phyloP scores from a whole-genome alignment of 2,888 invertebrate species.

The Andrena flavipes region DNA sequence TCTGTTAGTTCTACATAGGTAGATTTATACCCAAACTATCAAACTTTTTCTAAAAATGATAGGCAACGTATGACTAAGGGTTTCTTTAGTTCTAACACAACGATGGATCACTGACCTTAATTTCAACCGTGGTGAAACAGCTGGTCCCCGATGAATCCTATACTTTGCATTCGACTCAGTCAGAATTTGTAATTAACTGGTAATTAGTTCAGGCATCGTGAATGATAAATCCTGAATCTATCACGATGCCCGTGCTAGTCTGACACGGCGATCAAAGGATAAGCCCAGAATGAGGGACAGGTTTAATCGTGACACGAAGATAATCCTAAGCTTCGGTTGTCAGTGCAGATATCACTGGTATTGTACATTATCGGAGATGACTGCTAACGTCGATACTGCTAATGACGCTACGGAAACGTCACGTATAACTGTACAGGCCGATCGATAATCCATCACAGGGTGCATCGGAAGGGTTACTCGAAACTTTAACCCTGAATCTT shows the following conservation, averaged over 20 bases:
- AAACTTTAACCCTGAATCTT: conserved; percentile 13
- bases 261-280: conserved; percentile 55
- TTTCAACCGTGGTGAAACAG: too few species aligned
- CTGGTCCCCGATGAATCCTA: neutral
- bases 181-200: conserved; percentile 47
- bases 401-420: conserved; percentile 66
- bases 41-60: too few species aligned
- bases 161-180: neutral
- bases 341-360: conserved; percentile 60
- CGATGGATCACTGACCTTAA: too few species aligned
- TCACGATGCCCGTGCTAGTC: conserved; percentile 7
- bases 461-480: neutral
- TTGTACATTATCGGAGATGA: conserved; percentile 66
- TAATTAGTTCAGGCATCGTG: conserved; percentile 49
- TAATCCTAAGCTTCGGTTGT: conserved; percentile 70
- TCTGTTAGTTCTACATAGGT: too few species aligned
- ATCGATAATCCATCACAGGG: conserved; percentile 62
- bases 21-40: too few species aligned
- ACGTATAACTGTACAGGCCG: conserved; percentile 25
- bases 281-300: conserved; percentile 54
- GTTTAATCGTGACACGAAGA: conserved; percentile 68
- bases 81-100: too few species aligned
- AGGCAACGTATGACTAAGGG: too few species aligned
- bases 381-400: conserved; percentile 66
- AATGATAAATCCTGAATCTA: conserved; percentile 43